Evolutionary conservation across 1,140 invertebrate genomes (phyloP).

Genomic region (Zaprionus taronus): DNA sequence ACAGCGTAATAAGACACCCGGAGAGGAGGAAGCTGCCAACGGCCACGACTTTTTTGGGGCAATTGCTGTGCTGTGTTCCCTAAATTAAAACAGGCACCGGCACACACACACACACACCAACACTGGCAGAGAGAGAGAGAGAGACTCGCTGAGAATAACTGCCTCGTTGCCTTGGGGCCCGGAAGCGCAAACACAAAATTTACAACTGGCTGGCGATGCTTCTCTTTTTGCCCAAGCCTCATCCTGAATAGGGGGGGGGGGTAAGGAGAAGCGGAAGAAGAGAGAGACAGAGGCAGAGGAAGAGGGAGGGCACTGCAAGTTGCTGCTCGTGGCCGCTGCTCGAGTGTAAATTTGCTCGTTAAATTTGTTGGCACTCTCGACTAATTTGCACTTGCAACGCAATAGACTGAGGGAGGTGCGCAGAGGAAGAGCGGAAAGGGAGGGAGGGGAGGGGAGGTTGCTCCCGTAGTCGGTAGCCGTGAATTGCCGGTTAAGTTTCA

Average conservation of each 20-base stretch:
- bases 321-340: conserved; percentile 59
- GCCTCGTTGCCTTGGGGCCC: conserved; percentile 30
- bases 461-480: conserved; percentile 24
- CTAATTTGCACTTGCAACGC: conserved; percentile 78
- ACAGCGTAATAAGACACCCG: conserved; percentile 62
- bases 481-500: conserved; percentile 33
- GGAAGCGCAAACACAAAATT: conserved; percentile 61
- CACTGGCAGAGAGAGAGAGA: neutral
- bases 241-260: conserved; percentile 6
- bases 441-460: conserved; percentile 8
- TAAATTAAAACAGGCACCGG: conserved; percentile 70
- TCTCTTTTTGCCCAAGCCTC: conserved; percentile 36
- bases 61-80: conserved; percentile 67
- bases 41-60: conserved; percentile 53
- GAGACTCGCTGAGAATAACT: conserved; percentile 12
- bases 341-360: conserved; percentile 81
- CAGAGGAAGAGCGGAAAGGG: too few species aligned
- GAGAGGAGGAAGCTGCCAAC: conserved; percentile 34
- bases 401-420: conserved; percentile 46
- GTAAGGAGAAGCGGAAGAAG: neutral
- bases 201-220: conserved; percentile 66
- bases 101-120: conserved; percentile 2
- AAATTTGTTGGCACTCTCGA: conserved; percentile 81
- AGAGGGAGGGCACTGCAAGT: conserved; percentile 9
- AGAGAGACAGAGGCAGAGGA: neutral